phyloP scores from a whole-genome alignment of 2,888 invertebrate genomes.

The Tenthredo distinguenda region DNA sequence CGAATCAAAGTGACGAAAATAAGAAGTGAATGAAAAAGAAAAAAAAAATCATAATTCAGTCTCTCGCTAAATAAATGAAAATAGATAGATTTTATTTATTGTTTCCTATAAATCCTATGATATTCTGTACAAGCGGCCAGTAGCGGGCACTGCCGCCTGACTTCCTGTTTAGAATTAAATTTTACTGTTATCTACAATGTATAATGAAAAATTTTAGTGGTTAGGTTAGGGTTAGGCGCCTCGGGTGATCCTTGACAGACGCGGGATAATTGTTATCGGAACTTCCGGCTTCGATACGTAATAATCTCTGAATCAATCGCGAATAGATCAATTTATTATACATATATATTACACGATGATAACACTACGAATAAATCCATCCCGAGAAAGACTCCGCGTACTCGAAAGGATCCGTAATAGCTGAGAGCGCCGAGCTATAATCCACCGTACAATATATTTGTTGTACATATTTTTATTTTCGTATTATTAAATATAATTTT shows the following conservation, averaged over 20 bases:
- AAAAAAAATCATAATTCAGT: conserved; percentile 41
- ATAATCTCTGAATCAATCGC: conserved; percentile 25
- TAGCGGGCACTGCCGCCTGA: conserved; percentile 74
- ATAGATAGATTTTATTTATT: conserved; percentile 78
- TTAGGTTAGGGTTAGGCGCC: conserved; percentile 15
- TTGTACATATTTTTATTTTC: conserved; percentile 40
- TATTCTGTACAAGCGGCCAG: conserved; percentile 71
- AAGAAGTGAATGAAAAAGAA: background rate
- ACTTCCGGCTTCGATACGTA: background rate
- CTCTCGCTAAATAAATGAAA: conserved; percentile 63
- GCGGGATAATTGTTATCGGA: background rate
- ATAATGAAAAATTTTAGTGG: conserved; percentile 41
- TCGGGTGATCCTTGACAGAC: conserved; percentile 3
- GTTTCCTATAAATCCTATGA: conserved; percentile 66
- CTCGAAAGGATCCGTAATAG: background rate
- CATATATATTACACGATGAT: background rate
- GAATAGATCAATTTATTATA: background rate
- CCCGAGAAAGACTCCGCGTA: background rate
- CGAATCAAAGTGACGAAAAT: conserved; percentile 1
- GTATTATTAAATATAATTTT: conserved; percentile 31
- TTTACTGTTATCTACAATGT: conserved; percentile 59
- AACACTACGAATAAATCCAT: background rate
- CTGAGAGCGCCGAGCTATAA: conserved; percentile 1
- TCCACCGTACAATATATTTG: conserved; percentile 14
- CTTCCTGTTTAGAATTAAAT: conserved; percentile 66